These are phyloP conservation scores for Palythoa caribaeorum DNA, from an alignment of 92 coral and sea anemone genomes.

Conservation along the genomic window DNA sequence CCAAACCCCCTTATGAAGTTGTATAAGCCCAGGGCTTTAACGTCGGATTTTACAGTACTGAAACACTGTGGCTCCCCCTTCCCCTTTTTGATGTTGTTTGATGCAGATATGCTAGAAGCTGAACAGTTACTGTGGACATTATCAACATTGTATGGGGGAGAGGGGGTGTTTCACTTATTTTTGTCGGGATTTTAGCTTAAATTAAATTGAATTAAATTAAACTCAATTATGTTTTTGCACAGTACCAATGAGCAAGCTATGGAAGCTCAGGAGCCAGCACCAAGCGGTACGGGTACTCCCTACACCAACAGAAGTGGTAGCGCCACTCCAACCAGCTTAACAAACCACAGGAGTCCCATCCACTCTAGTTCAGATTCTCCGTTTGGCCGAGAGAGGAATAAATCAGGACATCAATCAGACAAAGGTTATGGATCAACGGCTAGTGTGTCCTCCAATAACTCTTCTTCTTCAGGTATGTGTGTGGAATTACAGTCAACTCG, in stretches of 20 bases:
- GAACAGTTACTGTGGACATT: too few species aligned
- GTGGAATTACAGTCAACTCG: neutral
- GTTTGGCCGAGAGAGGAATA: constrained; percentile 59
- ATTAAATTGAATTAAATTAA: neutral
- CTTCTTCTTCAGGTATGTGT: constrained; percentile 45
- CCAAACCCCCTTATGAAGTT: too few species aligned
- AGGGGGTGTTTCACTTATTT: neutral
- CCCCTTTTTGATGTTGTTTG: too few species aligned
- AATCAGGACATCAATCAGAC: constrained; percentile 85
- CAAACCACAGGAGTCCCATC: constrained; percentile 38
- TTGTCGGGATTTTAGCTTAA: neutral
- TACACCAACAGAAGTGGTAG: constrained; percentile 28
- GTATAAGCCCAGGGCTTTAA: too few species aligned
- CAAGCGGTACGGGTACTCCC: constrained; percentile 39
- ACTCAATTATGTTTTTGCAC: neutral
- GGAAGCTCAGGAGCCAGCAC: constrained; percentile 41
- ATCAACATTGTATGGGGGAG: too few species aligned
- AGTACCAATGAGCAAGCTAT: constrained; percentile 34
- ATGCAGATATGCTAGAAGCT: too few species aligned
- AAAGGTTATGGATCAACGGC: constrained; percentile 87
- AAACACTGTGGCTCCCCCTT: too few species aligned
- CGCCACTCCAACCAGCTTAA: constrained; percentile 24
- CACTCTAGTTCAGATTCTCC: constrained; percentile 56
- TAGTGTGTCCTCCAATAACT: constrained; percentile 86
- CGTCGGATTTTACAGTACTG: too few species aligned